Conservation (phyloP, 1,140 invertebrate species). For the Anoplolepis gracilipes region DNA sequence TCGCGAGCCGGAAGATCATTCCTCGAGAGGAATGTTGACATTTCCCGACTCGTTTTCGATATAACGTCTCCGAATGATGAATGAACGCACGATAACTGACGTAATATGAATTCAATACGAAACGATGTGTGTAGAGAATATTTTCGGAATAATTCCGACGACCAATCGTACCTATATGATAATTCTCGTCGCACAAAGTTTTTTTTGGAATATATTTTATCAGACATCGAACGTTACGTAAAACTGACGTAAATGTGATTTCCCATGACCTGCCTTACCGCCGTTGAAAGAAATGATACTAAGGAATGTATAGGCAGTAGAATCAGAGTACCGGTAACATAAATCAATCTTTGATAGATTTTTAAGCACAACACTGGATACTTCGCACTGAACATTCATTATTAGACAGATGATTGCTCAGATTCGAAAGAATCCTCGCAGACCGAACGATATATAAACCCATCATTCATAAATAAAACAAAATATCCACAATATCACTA, state of each 20-base stretch:
- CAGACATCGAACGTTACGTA: background rate
- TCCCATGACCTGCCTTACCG: background rate
- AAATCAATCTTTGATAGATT: background rate
- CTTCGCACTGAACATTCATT: background rate
- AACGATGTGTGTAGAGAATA: background rate
- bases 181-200: background rate
- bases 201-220: background rate
- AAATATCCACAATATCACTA: slow-evolving; percentile 9
- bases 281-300: background rate
- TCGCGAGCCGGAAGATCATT: slow-evolving; percentile 6
- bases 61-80: background rate
- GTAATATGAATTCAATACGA: no score
- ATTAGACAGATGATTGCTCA: slow-evolving; percentile 3
- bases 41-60: background rate
- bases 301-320: background rate
- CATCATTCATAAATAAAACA: slow-evolving; percentile 35
- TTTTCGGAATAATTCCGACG: background rate
- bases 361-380: background rate
- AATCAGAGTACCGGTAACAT: background rate
- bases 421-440: background rate
- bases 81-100: background rate
- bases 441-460: background rate
- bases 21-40: slow-evolving; percentile 1
- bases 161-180: background rate
- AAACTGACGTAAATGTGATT: slow-evolving; percentile 5